Evolutionary conservation across 2,113 vertebrate genomes (phyloP).

Genomic region (Coptodon bakossiorum): DNA sequence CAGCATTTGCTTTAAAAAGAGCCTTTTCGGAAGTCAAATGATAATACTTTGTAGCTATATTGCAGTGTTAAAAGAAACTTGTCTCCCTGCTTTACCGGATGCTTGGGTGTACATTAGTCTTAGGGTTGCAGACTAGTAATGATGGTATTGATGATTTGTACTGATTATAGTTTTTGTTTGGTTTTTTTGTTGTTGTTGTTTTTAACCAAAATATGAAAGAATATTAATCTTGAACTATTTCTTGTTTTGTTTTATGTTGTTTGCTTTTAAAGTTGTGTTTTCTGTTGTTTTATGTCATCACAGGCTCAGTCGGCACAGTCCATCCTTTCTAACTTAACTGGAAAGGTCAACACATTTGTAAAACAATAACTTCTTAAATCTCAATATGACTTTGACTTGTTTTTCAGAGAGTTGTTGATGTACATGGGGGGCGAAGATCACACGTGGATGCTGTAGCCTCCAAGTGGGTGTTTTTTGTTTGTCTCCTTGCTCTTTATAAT

Average conservation of each 20-base stretch:
- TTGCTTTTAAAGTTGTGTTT: background rate
- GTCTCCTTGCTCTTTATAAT: accelerated
- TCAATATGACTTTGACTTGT: accelerated
- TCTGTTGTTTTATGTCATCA: background rate
- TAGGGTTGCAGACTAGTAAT: background rate
- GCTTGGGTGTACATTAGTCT: background rate
- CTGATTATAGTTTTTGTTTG: accelerated
- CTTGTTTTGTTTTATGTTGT: background rate
- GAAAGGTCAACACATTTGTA: background rate
- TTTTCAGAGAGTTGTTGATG: background rate
- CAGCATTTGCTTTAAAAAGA: background rate
- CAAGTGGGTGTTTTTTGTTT: background rate
- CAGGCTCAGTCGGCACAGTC: background rate
- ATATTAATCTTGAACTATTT: accelerated
- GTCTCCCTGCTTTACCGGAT: background rate
- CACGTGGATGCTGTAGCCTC: background rate
- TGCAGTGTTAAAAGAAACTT: accelerated
- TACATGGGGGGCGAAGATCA: background rate
- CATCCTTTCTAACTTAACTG: background rate
- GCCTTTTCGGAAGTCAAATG: accelerated
- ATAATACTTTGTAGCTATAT: background rate
- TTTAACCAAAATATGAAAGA: background rate
- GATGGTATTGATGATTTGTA: background rate
- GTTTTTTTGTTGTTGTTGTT: background rate
- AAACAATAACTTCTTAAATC: background rate